Percentiles rank a stretch among this genome's conserved stretches.
Conservation (phyloP, 2,797 vertebrate genomes). For the Enteromius treurensis region DNA sequence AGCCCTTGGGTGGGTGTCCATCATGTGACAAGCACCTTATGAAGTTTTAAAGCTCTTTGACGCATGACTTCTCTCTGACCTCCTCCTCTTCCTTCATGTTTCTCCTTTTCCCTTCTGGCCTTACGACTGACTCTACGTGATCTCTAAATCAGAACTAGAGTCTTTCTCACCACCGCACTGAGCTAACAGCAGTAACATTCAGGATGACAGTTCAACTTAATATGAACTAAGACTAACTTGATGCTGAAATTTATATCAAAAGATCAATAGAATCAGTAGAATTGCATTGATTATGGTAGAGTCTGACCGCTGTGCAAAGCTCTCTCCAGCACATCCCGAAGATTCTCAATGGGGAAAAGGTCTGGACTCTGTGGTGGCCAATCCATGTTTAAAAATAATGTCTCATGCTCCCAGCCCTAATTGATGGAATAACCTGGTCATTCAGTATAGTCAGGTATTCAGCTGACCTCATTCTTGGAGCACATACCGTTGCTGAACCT, state of each 20-base stretch:
- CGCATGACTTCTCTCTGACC: conserved; percentile 2
- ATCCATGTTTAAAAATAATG: too few relatives aligned
- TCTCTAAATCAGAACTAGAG: not conserved
- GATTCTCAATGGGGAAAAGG: too few relatives aligned
- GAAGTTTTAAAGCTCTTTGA: conserved; percentile 30
- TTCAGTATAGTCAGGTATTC: too few relatives aligned
- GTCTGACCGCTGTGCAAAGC: too few relatives aligned
- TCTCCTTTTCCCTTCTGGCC: not conserved
- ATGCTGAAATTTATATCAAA: not conserved
- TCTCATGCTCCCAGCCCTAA: too few relatives aligned
- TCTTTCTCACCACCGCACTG: not conserved
- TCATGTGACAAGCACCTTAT: conserved; percentile 53
- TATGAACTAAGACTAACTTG: not conserved
- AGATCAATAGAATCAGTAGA: not conserved
- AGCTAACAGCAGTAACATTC: not conserved
- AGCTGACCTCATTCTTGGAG: too few relatives aligned
- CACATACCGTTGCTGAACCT: too few relatives aligned
- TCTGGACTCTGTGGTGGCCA: too few relatives aligned
- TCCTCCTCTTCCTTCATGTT: conserved; percentile 13
- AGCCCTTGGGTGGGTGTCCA: conserved; percentile 30
- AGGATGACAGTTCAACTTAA: conserved; percentile 3
- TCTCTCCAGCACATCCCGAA: too few relatives aligned
- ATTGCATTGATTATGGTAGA: too few relatives aligned
- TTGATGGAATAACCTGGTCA: too few relatives aligned
- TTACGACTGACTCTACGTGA: not conserved